These are phyloP conservation scores for Parus major DNA, from an alignment of 2,113 vertebrate species.

Conservation along the genomic window DNA sequence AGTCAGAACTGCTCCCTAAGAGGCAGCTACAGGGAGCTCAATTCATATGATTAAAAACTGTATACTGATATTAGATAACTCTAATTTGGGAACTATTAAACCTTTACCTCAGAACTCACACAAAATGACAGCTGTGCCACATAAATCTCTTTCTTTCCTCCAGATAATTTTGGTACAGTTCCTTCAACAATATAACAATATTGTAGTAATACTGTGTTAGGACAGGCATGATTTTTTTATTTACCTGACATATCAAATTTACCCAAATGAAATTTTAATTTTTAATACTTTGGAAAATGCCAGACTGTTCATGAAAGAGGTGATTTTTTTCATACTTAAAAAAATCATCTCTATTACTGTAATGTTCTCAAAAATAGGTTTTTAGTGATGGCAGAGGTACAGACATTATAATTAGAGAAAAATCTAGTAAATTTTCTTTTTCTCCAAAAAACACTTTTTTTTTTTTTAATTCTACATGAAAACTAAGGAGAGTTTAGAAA, in stretches of 20 bases:
- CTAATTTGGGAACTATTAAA: not conserved
- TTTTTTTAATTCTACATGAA: not conserved
- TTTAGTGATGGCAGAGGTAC: not conserved
- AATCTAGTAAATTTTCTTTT: not conserved
- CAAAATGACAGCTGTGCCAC: not conserved
- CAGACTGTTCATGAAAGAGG: not conserved
- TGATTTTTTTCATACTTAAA: not conserved
- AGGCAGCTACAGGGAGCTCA: accelerated
- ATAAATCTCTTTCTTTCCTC: not conserved
- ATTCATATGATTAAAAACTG: not conserved
- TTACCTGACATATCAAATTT: not conserved
- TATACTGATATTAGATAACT: not conserved
- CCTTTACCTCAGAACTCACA: not conserved
- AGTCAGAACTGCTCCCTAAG: not conserved
- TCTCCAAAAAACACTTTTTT: accelerated
- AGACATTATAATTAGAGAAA: not conserved
- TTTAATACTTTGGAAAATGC: not conserved
- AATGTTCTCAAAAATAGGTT: not conserved
- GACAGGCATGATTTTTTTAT: not conserved
- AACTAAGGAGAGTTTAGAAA: not conserved
- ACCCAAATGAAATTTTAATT: not conserved
- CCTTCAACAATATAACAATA: not conserved
- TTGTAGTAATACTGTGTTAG: not conserved
- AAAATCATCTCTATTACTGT: not conserved
- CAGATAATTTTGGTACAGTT: not conserved